Percentiles rank a stretch among this genome's conserved stretches.
phyloP scores from a whole-genome alignment of 2,113 vertebrate genomes.

The Bubo scandiacus region DNA sequence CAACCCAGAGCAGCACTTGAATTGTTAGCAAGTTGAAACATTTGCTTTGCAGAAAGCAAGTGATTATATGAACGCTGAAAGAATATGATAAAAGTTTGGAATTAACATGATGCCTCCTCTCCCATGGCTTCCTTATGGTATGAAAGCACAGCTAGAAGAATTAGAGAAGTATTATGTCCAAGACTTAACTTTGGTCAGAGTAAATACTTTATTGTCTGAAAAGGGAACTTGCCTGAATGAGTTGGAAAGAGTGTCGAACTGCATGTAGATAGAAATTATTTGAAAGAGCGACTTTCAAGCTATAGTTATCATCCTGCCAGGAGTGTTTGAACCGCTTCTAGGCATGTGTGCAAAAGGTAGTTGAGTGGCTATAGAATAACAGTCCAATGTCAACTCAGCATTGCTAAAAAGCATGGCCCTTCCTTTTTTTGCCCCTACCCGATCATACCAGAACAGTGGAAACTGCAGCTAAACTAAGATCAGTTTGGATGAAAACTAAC shows the following conservation, averaged over 20 bases:
- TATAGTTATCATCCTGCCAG: background rate
- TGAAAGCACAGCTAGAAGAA: background rate
- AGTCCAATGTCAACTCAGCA: background rate
- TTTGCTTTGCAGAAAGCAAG: slow-evolving; percentile 13
- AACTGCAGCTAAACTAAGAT: background rate
- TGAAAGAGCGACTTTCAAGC: background rate
- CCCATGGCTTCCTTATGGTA: background rate
- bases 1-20: background rate
- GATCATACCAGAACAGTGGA: background rate
- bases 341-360: background rate
- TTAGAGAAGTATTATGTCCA: background rate
- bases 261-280: background rate
- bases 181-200: background rate
- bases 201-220: background rate
- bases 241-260: background rate
- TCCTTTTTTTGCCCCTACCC: background rate
- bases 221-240: background rate
- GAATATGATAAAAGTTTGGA: background rate
- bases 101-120: background rate
- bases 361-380: background rate
- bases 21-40: background rate
- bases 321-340: background rate
- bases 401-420: background rate
- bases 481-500: background rate
- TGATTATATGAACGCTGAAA: background rate